These are phyloP conservation scores for Enoplosus armatus DNA, from an alignment of 2,797 vertebrate species.

Conservation along the genomic window DNA sequence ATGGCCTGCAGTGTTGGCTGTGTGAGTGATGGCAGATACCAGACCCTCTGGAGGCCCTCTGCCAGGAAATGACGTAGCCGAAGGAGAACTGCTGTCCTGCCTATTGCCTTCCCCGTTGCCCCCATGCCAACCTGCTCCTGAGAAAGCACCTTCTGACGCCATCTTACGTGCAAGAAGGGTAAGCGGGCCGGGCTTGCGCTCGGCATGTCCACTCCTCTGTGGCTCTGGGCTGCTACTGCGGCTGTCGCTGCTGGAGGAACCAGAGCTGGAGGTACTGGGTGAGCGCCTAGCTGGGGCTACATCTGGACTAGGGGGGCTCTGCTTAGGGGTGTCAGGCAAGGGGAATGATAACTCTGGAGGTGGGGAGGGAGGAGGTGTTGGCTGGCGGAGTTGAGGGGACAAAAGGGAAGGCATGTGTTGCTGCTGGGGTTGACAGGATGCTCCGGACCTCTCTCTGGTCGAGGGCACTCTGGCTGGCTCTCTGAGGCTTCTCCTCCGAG, in stretches of 20 bases:
- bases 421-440: slow-evolving; percentile 81
- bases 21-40: slow-evolving; percentile 78
- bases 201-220: slow-evolving; percentile 84
- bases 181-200: slow-evolving; percentile 85
- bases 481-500: slow-evolving; percentile 72
- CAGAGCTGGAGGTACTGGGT: slow-evolving; percentile 86
- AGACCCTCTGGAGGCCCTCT: slow-evolving; percentile 72
- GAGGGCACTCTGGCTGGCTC: slow-evolving; percentile 76
- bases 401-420: slow-evolving; percentile 84
- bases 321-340: slow-evolving; percentile 87
- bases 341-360: slow-evolving; percentile 86
- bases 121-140: slow-evolving; percentile 78
- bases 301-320: slow-evolving; percentile 87
- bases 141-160: slow-evolving; percentile 86
- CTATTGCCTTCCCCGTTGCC: slow-evolving; percentile 68
- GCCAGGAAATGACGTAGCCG: slow-evolving; percentile 64
- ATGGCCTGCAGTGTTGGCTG: slow-evolving; percentile 72
- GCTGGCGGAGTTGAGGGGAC: slow-evolving; percentile 84
- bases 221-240: slow-evolving; percentile 89
- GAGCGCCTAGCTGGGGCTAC: slow-evolving; percentile 80
- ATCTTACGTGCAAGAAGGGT: slow-evolving; percentile 86
- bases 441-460: slow-evolving; percentile 81
- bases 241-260: slow-evolving; percentile 87
- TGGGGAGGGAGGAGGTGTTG: slow-evolving; percentile 85
- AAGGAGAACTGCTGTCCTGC: slow-evolving; percentile 63